Evolutionary conservation across 1,140 invertebrate species (phyloP), one percentile per base, ranked within the genome.

Genomic region (Ostrea edulis): DNA sequence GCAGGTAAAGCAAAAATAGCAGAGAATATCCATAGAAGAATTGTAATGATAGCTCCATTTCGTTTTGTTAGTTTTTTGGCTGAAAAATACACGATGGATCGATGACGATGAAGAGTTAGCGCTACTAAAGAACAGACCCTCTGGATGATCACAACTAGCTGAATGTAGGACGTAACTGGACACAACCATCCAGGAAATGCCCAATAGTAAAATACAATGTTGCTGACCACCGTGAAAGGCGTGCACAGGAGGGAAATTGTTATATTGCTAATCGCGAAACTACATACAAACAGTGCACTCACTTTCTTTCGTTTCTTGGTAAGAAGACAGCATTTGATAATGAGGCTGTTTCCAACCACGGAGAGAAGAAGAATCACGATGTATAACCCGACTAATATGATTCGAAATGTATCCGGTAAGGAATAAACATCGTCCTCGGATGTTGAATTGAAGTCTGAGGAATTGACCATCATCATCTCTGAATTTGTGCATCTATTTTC

Each of bases 201-300:
- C 55, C 55, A 62, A 20, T 62, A 62, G 55, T 62, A 62, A 62
- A 62, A 62, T 20, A 62, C 20, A 3, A 62, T 20, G 55, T 62
- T 62, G n/a, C 55, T 62, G 55, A 62, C n/a, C 55, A 62, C 55
- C 55, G 55, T 62, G n/a, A 62, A 62, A 17, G 55, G 55, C 55
- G n/a, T 62, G 14, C 55, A 62, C 55, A 62, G 55, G 17, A 62
- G 55, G 1, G 55, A 17, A 20, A 62, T 62, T 17, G 55, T 62
- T 62, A n/a, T n/a, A 62, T 62, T 62, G 55, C 55, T 62, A 1
- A 62, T 17, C 5, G 55, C 55, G n/a, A 62, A 62, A 20, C 55
- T 62, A 62, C 55, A 62, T 62, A n/a, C 55, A 62, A 62, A 62
- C 55, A 62, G n/a, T n/a, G 14, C 17, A 62, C 55, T 62, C 55